Base-by-base conservation (phyloP, 2,888 invertebrate genomes). In the Himalopsyche anomala region DNA sequence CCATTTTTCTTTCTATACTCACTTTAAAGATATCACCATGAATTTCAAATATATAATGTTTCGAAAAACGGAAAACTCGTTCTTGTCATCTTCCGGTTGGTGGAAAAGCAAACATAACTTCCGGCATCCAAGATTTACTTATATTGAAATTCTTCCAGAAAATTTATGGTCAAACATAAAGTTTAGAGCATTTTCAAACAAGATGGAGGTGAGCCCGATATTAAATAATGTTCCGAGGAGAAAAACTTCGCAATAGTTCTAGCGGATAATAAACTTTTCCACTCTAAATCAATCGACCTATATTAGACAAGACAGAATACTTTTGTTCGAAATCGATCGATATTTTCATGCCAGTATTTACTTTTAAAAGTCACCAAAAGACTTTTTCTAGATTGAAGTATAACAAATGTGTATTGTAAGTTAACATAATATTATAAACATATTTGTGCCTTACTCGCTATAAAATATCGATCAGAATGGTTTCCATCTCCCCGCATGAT, bases 161-260 rank as follows among this genome's bases (percentile, higher is more conserved):
- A 62, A 62, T 62, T 62, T 62, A 62, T 62, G 28, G 62, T 62
- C 62, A 62, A 6, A 62, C 62, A 62, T 62, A 62, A 62, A 62
- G 62, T 62, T 62, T 62, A 62, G 62, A 62, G 62, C 62, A 62
- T 62, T 62, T 62, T 62, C 62, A 62, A 62, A 62, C 62, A 62
- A 62, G 62, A 62, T 5, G 28, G 62, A 62, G 62, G 62, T 62
- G 62, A 62, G 19, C 62, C 62, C 19, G 62, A 62, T 62, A 62
- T 62, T 62, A 62, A 62, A 62, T 62, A 62, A 62, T 62, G 62
- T 62, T 62, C 62, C 19, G 4, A 8, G 19, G 62, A 62, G 62
- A 62, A 62, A 62, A 62, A 62, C 19, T 62, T 62, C 28, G 19
- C 62, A 62, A 62, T 62, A 62, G 62, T 62, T 62, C 62, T 19